Conservation (phyloP, 2,113 vertebrate genomes). For the Myiozetetes cayanensis region DNA sequence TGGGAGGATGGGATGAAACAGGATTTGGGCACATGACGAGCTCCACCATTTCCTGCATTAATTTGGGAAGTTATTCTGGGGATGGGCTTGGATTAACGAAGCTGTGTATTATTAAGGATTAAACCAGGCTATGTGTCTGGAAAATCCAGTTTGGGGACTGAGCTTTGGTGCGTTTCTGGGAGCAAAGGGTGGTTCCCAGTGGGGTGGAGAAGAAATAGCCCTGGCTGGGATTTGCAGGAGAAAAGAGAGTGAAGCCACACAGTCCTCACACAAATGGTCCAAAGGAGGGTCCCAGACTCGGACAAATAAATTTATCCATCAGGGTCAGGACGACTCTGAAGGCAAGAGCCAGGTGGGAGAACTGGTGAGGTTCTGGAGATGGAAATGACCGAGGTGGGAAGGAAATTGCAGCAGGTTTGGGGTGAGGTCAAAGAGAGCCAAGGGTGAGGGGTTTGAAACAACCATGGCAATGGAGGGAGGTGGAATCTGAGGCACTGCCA, state of each 20-base stretch:
- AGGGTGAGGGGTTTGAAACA: neutral
- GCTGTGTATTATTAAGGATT: neutral
- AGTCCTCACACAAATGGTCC: neutral
- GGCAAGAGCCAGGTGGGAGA: neutral
- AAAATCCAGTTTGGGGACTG: conserved; percentile 19
- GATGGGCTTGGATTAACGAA: neutral
- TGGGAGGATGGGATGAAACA: neutral
- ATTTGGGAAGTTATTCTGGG: neutral
- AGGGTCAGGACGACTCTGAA: neutral
- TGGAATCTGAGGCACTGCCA: neutral
- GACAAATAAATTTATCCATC: neutral
- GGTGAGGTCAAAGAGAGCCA: neutral
- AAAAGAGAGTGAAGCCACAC: neutral
- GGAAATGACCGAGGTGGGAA: neutral
- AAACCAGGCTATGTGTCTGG: neutral
- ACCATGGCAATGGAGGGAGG: neutral
- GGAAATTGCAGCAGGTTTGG: neutral
- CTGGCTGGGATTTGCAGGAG: neutral
- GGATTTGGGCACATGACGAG: neutral
- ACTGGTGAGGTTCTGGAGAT: neutral
- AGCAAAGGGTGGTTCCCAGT: neutral
- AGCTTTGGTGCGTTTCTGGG: neutral
- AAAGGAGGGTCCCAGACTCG: neutral
- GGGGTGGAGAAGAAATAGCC: neutral
- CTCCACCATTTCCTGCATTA: neutral